These are phyloP conservation scores for Bedellia somnulentella DNA, from an alignment of 2,888 invertebrate species.

Conservation along the genomic window DNA sequence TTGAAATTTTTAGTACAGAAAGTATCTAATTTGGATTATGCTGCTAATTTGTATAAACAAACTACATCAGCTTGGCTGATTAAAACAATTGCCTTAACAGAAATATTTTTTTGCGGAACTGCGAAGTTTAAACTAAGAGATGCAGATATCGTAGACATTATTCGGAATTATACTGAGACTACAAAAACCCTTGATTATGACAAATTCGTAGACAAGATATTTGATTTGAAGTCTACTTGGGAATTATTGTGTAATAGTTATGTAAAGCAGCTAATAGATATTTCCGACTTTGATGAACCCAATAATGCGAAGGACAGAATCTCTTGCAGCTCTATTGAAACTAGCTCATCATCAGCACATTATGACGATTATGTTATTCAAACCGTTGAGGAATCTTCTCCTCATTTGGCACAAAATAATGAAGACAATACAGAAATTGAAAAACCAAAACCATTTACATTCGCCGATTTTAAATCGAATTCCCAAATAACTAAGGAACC, in stretches of 20 bases:
- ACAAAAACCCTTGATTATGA: slow-evolving; percentile 57
- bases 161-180: slow-evolving; percentile 60
- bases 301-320: slow-evolving; percentile 29
- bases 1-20: slow-evolving; percentile 93
- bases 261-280: slow-evolving; percentile 42
- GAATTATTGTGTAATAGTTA: slow-evolving; percentile 62
- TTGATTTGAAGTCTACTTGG: slow-evolving; percentile 65
- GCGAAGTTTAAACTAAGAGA: slow-evolving; percentile 64
- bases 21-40: slow-evolving; percentile 82
- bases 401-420: slow-evolving; percentile 9
- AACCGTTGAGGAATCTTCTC: slow-evolving; percentile 8
- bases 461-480: slow-evolving; percentile 59
- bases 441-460: slow-evolving; percentile 52
- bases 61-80: slow-evolving; percentile 92
- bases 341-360: slow-evolving; percentile 36
- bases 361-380: slow-evolving; percentile 9
- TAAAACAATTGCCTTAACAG: slow-evolving; percentile 82
- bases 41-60: slow-evolving; percentile 90
- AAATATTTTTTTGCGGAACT: slow-evolving; percentile 77
- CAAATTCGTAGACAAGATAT: slow-evolving; percentile 61
- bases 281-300: slow-evolving; percentile 39
- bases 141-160: slow-evolving; percentile 63
- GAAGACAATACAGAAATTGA: slow-evolving; percentile 13
- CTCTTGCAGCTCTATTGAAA: slow-evolving; percentile 38
- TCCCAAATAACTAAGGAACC: slow-evolving; percentile 19